Conservation (phyloP, 1,140 invertebrate species). For the Drosophila setifemur region DNA sequence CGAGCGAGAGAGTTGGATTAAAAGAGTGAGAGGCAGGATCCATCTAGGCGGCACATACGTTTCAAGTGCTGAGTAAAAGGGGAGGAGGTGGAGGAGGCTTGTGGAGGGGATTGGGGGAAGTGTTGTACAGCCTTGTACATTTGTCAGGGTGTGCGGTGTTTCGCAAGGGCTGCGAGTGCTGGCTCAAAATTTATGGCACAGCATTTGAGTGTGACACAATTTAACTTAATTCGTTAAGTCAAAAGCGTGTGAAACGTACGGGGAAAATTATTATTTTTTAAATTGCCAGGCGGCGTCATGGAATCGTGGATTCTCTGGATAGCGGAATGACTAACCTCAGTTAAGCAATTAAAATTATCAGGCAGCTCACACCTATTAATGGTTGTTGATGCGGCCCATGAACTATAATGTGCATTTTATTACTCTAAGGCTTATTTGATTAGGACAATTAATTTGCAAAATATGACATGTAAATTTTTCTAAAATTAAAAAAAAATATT, state of each 20-base stretch:
- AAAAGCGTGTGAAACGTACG: constrained; percentile 48
- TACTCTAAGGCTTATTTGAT: too few species aligned
- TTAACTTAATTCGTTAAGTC: constrained; percentile 68
- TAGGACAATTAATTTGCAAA: too few species aligned
- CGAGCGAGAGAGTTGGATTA: background rate
- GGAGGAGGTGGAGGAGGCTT: background rate
- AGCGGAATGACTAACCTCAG: background rate
- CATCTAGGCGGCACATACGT: constrained; percentile 58
- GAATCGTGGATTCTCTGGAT: too few species aligned
- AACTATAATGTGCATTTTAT: too few species aligned
- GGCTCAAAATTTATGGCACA: constrained; percentile 71
- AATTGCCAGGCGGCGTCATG: background rate
- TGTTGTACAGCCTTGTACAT: constrained; percentile 45
- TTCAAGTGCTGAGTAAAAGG: constrained; percentile 24
- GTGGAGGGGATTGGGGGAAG: background rate
- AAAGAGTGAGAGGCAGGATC: constrained; percentile 42
- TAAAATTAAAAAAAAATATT: too few species aligned
- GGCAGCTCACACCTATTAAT: too few species aligned
- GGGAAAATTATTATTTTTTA: constrained; percentile 14
- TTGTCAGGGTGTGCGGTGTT: constrained; percentile 35
- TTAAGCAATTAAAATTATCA: background rate
- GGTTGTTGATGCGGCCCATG: too few species aligned
- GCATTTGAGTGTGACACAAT: constrained; percentile 79
- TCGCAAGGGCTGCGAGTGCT: constrained; percentile 52
- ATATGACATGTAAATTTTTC: too few species aligned